Evolutionary conservation across 1,140 invertebrate species (phyloP).

Genomic region (Pseudomyrmex concolor): DNA sequence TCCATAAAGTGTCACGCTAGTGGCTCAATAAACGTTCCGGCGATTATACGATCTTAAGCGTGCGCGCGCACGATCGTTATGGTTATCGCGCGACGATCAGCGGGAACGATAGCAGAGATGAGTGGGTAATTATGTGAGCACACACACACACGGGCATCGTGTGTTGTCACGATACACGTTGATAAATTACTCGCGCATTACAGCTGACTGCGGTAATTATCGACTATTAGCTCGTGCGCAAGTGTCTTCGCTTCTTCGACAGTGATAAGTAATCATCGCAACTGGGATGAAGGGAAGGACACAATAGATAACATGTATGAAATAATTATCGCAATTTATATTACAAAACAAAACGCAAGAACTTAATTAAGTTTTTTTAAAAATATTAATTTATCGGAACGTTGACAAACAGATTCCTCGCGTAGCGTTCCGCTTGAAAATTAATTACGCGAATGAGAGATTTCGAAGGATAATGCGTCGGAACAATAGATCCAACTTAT

Average conservation of each 20-base stretch:
- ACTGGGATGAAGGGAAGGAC: background rate
- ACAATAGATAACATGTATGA: background rate
- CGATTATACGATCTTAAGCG: constrained; percentile 37
- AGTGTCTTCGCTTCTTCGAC: background rate
- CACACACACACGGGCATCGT: background rate
- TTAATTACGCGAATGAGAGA: constrained; percentile 12
- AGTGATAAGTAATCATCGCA: background rate
- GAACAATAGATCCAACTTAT: no score
- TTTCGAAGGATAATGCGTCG: background rate
- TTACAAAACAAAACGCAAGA: background rate
- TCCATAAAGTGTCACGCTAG: constrained; percentile 50
- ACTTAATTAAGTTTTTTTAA: no score
- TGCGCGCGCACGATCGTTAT: constrained; percentile 17
- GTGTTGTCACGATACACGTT: background rate
- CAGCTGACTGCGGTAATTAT: background rate
- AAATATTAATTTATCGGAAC: no score
- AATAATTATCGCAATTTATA: background rate
- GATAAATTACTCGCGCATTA: constrained; percentile 5
- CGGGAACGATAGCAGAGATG: constrained; percentile 1
- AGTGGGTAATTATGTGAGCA: background rate
- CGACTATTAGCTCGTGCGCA: background rate
- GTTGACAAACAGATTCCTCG: no score
- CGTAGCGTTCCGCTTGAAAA: background rate
- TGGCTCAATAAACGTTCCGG: constrained; percentile 53
- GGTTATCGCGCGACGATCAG: constrained; percentile 36